These are phyloP conservation scores for Probaryconus sp. DNA, from an alignment of 1,140 invertebrate species.

Conservation along the genomic window DNA sequence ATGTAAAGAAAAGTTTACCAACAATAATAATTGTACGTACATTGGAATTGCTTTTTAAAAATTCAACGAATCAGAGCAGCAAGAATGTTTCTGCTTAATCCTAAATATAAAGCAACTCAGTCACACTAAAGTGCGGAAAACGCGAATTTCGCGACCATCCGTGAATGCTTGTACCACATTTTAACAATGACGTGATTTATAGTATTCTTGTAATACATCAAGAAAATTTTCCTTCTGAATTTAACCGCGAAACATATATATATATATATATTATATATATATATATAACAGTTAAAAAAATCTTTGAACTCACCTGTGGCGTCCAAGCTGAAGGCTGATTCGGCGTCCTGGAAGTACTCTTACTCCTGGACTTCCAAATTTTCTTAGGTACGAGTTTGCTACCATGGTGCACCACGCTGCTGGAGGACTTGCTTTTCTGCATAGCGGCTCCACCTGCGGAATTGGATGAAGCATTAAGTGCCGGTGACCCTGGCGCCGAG, in stretches of 20 bases:
- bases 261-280: no score
- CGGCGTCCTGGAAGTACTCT: constrained; percentile 84
- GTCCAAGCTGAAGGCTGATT: constrained; percentile 83
- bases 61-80: constrained; percentile 17
- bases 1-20: no score
- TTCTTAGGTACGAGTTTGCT: constrained; percentile 87
- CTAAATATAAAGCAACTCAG: constrained; percentile 63
- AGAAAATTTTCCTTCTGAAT: no score
- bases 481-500: constrained; percentile 75
- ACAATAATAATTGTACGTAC: no score
- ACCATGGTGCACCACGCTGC: constrained; percentile 88
- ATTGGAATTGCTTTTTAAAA: constrained; percentile 6
- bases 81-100: constrained; percentile 29
- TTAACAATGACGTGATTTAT: constrained; percentile 36
- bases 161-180: constrained; percentile 32
- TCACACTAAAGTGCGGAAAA: constrained; percentile 50
- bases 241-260: no score
- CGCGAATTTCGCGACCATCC: constrained; percentile 31
- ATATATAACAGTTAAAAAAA: constrained; percentile 21
- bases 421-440: constrained; percentile 92
- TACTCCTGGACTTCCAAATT: constrained; percentile 88
- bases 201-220: no score
- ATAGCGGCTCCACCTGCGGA: constrained; percentile 82
- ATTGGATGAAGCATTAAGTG: constrained; percentile 76
- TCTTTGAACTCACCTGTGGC: constrained; percentile 86